These are phyloP conservation scores for Himalopsyche phryganea DNA, from an alignment of 1,140 invertebrate genomes.

Conservation along the genomic window DNA sequence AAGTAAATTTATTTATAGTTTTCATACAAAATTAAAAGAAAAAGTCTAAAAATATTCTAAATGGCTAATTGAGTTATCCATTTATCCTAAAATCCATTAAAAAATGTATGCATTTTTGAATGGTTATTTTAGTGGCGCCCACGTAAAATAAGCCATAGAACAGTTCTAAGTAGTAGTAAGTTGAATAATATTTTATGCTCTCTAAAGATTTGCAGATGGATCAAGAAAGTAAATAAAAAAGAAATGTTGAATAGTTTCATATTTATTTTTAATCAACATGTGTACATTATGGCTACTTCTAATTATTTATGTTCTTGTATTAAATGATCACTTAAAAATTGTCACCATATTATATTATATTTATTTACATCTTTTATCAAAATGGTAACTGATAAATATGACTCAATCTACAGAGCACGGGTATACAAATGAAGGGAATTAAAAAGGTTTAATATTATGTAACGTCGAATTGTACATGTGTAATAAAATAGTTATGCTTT, in stretches of 20 bases:
- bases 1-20: too few species aligned
- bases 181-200: too few species aligned
- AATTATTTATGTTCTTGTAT: background rate
- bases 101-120: too few species aligned
- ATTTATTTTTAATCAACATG: constrained; percentile 4
- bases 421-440: background rate
- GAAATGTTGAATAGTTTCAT: background rate
- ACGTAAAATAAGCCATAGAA: too few species aligned
- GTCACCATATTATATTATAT: constrained; percentile 2
- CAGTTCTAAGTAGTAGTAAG: too few species aligned
- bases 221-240: background rate
- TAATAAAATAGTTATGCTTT: constrained; percentile 8
- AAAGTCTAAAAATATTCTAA: too few species aligned
- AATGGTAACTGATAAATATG: constrained; percentile 25
- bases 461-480: background rate
- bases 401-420: constrained; percentile 12
- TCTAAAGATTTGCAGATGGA: too few species aligned
- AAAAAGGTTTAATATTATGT: background rate
- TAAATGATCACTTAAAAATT: background rate
- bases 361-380: constrained; percentile 23
- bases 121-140: too few species aligned
- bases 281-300: background rate
- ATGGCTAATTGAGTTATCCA: too few species aligned
- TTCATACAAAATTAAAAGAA: too few species aligned
- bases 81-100: too few species aligned